Percentiles rank a stretch among this genome's conserved stretches.
Conservation (phyloP, 2,888 invertebrate species). For the Halictus ligatus region DNA sequence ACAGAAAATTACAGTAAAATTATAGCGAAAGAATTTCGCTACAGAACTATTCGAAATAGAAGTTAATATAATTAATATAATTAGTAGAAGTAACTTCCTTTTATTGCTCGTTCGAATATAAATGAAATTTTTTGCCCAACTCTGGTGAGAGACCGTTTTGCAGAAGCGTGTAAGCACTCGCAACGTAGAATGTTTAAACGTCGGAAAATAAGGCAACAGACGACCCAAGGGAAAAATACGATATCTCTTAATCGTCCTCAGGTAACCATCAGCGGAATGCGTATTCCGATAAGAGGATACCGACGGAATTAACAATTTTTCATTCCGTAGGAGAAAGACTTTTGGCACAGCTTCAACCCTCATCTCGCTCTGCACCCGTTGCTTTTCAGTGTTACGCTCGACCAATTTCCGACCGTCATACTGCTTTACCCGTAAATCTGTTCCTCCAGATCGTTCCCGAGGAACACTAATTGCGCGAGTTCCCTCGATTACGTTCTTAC, state of each 20-base stretch:
- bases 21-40: too few relatives aligned
- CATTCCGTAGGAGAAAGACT: conserved; percentile 6
- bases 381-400: conserved; percentile 37
- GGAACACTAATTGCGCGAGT: conserved; percentile 49
- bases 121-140: too few relatives aligned
- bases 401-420: conserved; percentile 50
- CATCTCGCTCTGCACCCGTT: conserved; percentile 9
- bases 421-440: conserved; percentile 30
- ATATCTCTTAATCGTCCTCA: background rate
- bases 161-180: too few relatives aligned
- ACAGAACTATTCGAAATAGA: too few relatives aligned
- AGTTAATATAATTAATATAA: too few relatives aligned
- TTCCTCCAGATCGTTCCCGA: conserved; percentile 28
- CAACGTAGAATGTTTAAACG: background rate
- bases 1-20: too few relatives aligned
- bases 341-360: conserved; percentile 48
- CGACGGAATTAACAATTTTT: conserved; percentile 42
- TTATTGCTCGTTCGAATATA: background rate
- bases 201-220: background rate
- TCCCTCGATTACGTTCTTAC: conserved; percentile 40
- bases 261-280: background rate
- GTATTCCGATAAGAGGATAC: conserved; percentile 17
- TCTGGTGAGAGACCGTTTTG: too few relatives aligned
- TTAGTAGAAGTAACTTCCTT: too few relatives aligned
- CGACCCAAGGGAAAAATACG: background rate